phyloP scores from a whole-genome alignment of 2,113 vertebrate species.

The Cairina moschata region DNA sequence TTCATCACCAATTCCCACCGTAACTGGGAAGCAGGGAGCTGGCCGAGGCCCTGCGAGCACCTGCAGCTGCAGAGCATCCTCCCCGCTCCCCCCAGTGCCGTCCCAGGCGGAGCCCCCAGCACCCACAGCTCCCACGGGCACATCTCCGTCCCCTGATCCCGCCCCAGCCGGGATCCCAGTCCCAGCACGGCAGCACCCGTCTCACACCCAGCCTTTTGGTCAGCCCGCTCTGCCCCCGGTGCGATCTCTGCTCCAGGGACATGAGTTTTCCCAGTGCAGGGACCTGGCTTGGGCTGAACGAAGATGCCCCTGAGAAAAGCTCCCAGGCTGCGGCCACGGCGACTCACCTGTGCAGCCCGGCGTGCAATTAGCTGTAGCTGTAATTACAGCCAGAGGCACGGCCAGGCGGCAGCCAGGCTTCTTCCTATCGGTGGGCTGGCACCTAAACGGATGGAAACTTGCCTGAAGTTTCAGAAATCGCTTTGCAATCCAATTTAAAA shows the following conservation, averaged over 20 bases:
- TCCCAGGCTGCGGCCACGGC: accelerated
- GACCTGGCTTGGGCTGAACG: not conserved
- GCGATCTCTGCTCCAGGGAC: accelerated
- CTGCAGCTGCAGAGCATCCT: too few relatives aligned
- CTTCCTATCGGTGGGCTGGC: not conserved
- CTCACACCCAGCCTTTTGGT: not conserved
- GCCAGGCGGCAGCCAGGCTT: not conserved
- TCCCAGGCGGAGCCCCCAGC: too few relatives aligned
- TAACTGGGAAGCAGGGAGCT: too few relatives aligned
- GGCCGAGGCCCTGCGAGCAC: too few relatives aligned
- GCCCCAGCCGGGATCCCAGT: not conserved
- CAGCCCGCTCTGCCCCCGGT: not conserved
- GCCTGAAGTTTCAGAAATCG: not conserved
- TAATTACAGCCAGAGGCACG: not conserved
- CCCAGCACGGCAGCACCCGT: too few relatives aligned
- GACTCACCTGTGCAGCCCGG: accelerated
- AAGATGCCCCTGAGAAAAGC: not conserved
- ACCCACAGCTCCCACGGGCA: too few relatives aligned
- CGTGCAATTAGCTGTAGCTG: accelerated
- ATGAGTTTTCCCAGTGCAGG: accelerated
- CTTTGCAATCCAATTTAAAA: not conserved
- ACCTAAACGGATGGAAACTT: not conserved
- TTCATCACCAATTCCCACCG: too few relatives aligned
- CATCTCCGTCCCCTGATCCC: not conserved
- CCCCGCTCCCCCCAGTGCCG: too few relatives aligned